Base-by-base conservation (phyloP, 1,140 invertebrate genomes). In the Bombus superbus region DNA sequence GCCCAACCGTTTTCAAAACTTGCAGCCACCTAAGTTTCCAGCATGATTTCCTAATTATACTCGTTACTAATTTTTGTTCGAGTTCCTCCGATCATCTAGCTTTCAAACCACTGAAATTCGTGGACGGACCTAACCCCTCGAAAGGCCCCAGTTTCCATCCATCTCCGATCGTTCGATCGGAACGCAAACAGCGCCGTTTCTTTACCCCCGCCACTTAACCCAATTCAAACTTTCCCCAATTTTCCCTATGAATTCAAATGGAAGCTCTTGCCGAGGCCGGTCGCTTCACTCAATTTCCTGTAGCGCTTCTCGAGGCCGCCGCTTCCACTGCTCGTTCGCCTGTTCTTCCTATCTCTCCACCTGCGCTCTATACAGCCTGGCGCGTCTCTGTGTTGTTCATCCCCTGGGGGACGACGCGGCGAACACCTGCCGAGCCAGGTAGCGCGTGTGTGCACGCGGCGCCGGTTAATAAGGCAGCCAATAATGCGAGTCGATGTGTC, bases 381-480 rank as follows among this genome's bases (percentile, higher is more conserved):
- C 22, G 10, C 22, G 25, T 69, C 77, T n/a, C n/a, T 38, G 28
- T 62, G 59, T 40, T 28, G n/a, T 66, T 44, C 40, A 22, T 35
- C 77, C 62, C 77, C 32, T 35, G 62, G 64, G 62, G 59, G 59
- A 62, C 28, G 28, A 62, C n/a, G 35, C 15, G 28, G 40, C 40
- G 66, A 2, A 74, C 82, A 84, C 82, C 82, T 78, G 82, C 53
- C 76, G 18, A 32, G 53, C 66, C 75, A 84, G 53, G 82, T 84
- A 79, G 15, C 42, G 75, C 35, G 82, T 64, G 57, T 64, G 40
- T 79, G 75, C 82, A 77, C 47, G 38, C 42, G 35, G 68, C 75
- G 80, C 74, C 83, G 82, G 90, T 91, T 88, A 93, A 93, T 93
- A 93, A 93, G 92, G 90, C 88, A 89, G 91, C 92, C 91, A 93